A percentile compares a stretch with the other conserved stretches of the same genome.
These are phyloP conservation scores for Pheosia tremula DNA, from an alignment of 2,888 invertebrate species.

Conservation along the genomic window DNA sequence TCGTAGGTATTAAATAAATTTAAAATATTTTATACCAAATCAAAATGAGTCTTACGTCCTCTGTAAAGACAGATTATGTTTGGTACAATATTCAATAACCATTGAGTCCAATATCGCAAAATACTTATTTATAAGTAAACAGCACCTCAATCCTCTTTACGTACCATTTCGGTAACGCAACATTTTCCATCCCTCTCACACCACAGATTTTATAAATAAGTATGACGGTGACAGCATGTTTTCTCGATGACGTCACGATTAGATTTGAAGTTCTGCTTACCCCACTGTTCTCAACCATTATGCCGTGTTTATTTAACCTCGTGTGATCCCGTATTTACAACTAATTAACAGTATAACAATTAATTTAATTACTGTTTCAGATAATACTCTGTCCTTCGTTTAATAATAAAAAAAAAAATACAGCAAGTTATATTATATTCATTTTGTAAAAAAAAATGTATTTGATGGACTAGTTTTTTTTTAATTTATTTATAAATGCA, in stretches of 20 bases:
- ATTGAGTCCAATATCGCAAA: neutral
- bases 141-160: too few relatives aligned
- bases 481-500: constrained; percentile 41
- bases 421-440: neutral
- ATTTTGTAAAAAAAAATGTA: neutral
- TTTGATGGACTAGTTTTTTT: constrained; percentile 40
- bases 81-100: constrained; percentile 28
- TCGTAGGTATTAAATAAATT: constrained; percentile 1
- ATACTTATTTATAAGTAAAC: neutral
- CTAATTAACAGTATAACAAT: too few relatives aligned
- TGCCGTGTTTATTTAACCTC: too few relatives aligned
- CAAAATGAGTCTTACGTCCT: constrained; percentile 70
- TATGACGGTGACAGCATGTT: too few relatives aligned
- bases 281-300: too few relatives aligned
- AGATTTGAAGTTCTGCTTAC: too few relatives aligned
- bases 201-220: too few relatives aligned
- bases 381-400: neutral
- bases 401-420: neutral
- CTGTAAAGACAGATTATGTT: constrained; percentile 55
- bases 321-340: too few relatives aligned
- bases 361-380: too few relatives aligned
- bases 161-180: too few relatives aligned
- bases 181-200: too few relatives aligned
- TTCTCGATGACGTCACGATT: too few relatives aligned
- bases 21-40: constrained; percentile 31